Base-by-base conservation (phyloP, 2,797 vertebrate species). In the Mycteria americana region DNA sequence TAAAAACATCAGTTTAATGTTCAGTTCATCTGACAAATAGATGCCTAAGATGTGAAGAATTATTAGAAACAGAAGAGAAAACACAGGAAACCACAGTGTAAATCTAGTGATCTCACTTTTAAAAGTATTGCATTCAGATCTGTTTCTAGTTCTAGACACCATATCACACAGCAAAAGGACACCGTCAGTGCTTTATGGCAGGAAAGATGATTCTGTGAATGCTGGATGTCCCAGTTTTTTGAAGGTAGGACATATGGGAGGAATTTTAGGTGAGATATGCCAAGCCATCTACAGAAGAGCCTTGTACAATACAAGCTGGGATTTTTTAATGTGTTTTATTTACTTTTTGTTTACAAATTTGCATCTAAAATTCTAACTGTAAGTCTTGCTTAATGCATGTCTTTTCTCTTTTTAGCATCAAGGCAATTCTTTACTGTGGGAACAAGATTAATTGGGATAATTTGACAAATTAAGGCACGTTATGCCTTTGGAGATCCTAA, bases 61-160 rank as follows among this genome's bases (percentile, higher is more conserved):
- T 91, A 92, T 89, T 79, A 85, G 70, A 95, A 95, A 79, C 54
- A 96, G 69, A 72, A 87, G 48, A 92, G 56, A 92, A 85, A 87
- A 73, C 51, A 85, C 59, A 85, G 64, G 67, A 95, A 96, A 82
- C 63, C 70, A 82, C 59, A 69, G 46, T 11, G 65, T 54, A 89
- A 89, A 91, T 54, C 78, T 27, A 87, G 43, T 74, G 46, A 93
- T 70, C 51, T 82, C 70, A 92, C 53, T 57, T 88, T 92, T 64
- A 1, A 68, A 92, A 93, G 78, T 90, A 81, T 78, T 81, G 10
- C 62, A 72, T 90, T 53, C 95, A 86, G 86, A 86, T 88, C 65
- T 77, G 80, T 33, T 88, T 79, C 63, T 83, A 88, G 43, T 85
- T 92, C 85, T 92, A 90, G 68, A 45, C 10, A 75, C 5, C 31